Conservation (phyloP, 2,797 vertebrate species). For the Miichthys miiuy region DNA sequence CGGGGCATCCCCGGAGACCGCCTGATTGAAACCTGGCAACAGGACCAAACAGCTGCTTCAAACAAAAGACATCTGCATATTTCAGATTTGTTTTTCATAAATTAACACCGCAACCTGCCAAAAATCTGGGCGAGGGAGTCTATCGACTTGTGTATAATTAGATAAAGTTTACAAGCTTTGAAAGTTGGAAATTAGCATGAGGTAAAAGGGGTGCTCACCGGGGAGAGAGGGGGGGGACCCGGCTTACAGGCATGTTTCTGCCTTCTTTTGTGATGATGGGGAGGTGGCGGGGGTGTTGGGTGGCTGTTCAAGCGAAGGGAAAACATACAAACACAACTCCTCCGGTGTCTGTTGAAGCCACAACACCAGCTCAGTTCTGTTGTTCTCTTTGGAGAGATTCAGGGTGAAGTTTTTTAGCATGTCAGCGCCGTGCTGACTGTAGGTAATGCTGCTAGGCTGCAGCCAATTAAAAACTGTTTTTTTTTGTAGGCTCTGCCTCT, state of each 20-base stretch:
- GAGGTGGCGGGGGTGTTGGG: neutral
- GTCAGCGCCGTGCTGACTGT: conserved; percentile 22
- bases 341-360: conserved; percentile 27
- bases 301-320: conserved; percentile 21
- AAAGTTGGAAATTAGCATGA: conserved; percentile 92
- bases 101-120: conserved; percentile 99
- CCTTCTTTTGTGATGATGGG: conserved; percentile 45
- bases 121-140: conserved; percentile 91
- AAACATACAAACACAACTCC: conserved; percentile 51
- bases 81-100: conserved; percentile 99
- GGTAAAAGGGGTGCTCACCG: conserved; percentile 82
- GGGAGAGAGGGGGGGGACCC: conserved; percentile 54
- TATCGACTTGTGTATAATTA: conserved; percentile 92
- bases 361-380: conserved; percentile 26
- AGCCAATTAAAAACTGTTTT: conserved; percentile 48
- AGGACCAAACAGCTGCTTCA: conserved; percentile 98
- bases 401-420: conserved; percentile 4
- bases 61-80: conserved; percentile 99
- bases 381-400: conserved; percentile 34
- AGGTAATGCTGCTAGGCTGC: conserved; percentile 27
- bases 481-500: conserved; percentile 41
- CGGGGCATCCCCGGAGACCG: conserved; percentile 85
- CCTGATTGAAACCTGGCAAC: conserved; percentile 99
- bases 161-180: conserved; percentile 99
- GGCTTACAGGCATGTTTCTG: conserved; percentile 59